phyloP scores from a whole-genome alignment of 2,113 vertebrate genomes.

The Thermophis baileyi region DNA sequence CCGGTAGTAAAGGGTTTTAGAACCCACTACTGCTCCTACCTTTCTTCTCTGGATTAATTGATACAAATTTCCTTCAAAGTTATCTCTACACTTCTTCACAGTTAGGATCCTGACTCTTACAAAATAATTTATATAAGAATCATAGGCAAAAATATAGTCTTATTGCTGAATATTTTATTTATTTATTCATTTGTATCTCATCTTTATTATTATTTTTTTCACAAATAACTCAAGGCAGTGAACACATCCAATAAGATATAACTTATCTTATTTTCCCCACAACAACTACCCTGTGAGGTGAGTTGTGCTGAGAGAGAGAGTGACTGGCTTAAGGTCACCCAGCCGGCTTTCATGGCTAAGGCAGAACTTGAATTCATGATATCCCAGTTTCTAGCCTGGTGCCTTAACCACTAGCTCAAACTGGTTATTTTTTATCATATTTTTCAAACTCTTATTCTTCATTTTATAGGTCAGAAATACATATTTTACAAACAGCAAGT shows the following conservation, averaged over 20 bases:
- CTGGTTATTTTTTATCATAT: neutral
- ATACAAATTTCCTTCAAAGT: neutral
- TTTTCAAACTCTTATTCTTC: neutral
- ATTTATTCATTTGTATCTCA: neutral
- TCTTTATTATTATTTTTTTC: neutral
- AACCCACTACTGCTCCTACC: too few relatives aligned
- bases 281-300: neutral
- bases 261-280: neutral
- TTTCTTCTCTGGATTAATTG: neutral
- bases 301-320: neutral
- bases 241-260: neutral
- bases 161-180: neutral
- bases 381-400: neutral
- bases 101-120: neutral
- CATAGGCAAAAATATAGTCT: neutral
- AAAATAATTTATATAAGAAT: neutral
- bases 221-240: neutral
- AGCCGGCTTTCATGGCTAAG: neutral
- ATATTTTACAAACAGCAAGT: neutral
- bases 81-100: neutral
- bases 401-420: neutral
- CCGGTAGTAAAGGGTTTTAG: too few relatives aligned
- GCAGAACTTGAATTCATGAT: neutral
- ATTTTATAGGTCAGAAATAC: neutral
- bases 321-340: neutral